These are phyloP conservation scores for Spondyliosoma cantharus DNA, from an alignment of 2,797 vertebrate species.

Conservation along the genomic window DNA sequence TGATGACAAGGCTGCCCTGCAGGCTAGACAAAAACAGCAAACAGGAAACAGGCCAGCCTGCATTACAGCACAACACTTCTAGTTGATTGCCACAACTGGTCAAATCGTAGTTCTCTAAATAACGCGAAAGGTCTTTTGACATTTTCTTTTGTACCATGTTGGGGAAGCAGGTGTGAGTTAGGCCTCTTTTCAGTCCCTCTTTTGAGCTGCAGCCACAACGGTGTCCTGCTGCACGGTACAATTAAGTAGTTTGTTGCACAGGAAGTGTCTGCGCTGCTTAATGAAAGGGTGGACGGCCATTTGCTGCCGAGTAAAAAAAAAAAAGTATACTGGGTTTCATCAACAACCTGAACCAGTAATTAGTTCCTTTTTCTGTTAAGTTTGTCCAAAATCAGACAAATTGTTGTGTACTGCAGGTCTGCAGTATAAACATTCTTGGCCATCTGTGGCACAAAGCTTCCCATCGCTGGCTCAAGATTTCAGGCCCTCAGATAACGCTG, in stretches of 20 bases:
- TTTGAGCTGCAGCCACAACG: constrained; percentile 36
- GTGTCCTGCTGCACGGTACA: constrained; percentile 59
- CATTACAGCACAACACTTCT: constrained; percentile 26
- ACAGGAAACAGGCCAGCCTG: constrained; percentile 65
- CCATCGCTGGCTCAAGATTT: constrained; percentile 49
- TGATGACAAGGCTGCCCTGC: constrained; percentile 37
- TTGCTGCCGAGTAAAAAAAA: constrained; percentile 2
- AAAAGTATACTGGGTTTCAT: background rate
- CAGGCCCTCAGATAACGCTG: constrained; percentile 53
- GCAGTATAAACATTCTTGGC: background rate
- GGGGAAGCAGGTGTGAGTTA: constrained; percentile 22
- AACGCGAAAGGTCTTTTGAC: background rate
- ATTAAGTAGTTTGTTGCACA: constrained; percentile 56
- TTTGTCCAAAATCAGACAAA: background rate
- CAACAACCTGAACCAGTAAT: background rate
- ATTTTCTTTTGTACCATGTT: background rate
- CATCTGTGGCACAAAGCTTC: background rate
- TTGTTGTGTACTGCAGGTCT: background rate
- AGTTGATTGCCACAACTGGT: constrained; percentile 1
- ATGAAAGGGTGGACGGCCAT: constrained; percentile 48
- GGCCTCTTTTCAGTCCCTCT: constrained; percentile 17
- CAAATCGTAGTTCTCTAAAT: constrained; percentile 29
- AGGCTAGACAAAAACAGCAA: constrained; percentile 51
- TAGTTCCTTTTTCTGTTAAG: background rate
- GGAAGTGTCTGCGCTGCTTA: constrained; percentile 64